A percentile compares a stretch with the other conserved stretches of the same genome.
Conservation (phyloP, 2,113 vertebrate species). For the Hydrochoerus hydrochaeris region DNA sequence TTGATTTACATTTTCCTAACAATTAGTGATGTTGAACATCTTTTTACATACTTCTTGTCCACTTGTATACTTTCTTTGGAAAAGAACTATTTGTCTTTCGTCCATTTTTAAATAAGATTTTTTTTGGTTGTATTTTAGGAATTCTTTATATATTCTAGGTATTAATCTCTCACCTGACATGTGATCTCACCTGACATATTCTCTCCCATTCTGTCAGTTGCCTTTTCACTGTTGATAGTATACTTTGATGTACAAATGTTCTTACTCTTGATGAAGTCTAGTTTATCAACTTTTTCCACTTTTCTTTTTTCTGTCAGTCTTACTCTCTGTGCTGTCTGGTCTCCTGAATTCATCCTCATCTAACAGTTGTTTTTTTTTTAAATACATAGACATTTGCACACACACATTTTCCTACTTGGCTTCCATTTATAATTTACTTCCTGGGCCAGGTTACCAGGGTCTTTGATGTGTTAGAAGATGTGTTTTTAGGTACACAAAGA, state of each 20-base stretch:
- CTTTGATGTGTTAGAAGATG: conserved; percentile 19
- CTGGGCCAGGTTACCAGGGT: not conserved
- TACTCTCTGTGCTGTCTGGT: not conserved
- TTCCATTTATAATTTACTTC: conserved; percentile 50
- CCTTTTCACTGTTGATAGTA: not conserved
- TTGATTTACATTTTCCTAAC: conserved; percentile 38
- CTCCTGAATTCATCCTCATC: not conserved
- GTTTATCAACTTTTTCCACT: not conserved
- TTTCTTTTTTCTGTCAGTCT: not conserved
- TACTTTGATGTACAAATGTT: conserved; percentile 35
- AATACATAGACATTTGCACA: not conserved
- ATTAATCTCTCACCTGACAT: not conserved
- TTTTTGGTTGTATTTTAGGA: conserved; percentile 35
- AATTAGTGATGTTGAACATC: not conserved
- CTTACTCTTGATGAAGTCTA: conserved; percentile 5
- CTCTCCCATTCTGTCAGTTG: not conserved
- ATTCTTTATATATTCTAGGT: conserved; percentile 33
- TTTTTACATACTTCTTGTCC: not conserved
- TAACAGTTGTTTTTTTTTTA: not conserved
- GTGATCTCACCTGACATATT: not conserved
- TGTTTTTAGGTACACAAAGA: not conserved
- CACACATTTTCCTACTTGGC: not conserved
- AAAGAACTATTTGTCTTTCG: not conserved
- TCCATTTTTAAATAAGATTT: not conserved
- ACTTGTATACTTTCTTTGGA: not conserved